Evolutionary conservation across 2,888 invertebrate genomes (phyloP).

Genomic region (Fragum fragum): DNA sequence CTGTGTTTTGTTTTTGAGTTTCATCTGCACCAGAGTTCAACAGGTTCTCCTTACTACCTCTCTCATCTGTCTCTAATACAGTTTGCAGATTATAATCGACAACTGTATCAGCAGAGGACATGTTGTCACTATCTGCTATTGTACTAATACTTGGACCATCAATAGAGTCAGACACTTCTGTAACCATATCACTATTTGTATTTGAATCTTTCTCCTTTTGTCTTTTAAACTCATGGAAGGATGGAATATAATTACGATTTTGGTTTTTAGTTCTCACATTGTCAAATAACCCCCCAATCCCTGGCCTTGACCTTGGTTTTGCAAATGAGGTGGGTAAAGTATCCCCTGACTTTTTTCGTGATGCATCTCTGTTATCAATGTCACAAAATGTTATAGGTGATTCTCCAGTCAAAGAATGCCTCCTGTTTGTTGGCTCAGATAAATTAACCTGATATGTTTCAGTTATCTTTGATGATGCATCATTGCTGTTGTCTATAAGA

Average conservation of each 20-base stretch:
- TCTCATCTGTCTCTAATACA: constrained; percentile 20
- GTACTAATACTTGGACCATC: neutral
- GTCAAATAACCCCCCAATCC: constrained; percentile 7
- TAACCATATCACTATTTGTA: neutral
- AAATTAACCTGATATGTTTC: neutral
- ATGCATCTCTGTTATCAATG: neutral
- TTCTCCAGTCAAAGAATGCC: constrained; percentile 45
- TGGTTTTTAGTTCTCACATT: constrained; percentile 15
- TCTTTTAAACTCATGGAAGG: constrained; percentile 48
- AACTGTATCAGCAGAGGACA: neutral
- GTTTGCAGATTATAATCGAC: constrained; percentile 29
- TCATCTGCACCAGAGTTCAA: neutral
- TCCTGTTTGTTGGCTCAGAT: constrained; percentile 23
- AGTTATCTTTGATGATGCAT: neutral
- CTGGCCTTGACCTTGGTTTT: constrained; percentile 38
- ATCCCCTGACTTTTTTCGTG: constrained; percentile 16
- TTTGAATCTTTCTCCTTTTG: constrained; percentile 31
- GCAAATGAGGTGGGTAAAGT: constrained; percentile 45
- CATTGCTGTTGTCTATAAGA: constrained; percentile 22
- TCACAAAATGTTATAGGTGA: neutral
- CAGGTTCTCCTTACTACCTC: constrained; percentile 24
- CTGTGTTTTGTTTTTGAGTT: neutral
- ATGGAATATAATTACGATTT: constrained; percentile 43
- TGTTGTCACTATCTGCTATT: neutral
- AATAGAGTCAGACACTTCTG: neutral